Base-by-base conservation (phyloP, 2,888 invertebrate species). In the Pandemis cinnamomeana region DNA sequence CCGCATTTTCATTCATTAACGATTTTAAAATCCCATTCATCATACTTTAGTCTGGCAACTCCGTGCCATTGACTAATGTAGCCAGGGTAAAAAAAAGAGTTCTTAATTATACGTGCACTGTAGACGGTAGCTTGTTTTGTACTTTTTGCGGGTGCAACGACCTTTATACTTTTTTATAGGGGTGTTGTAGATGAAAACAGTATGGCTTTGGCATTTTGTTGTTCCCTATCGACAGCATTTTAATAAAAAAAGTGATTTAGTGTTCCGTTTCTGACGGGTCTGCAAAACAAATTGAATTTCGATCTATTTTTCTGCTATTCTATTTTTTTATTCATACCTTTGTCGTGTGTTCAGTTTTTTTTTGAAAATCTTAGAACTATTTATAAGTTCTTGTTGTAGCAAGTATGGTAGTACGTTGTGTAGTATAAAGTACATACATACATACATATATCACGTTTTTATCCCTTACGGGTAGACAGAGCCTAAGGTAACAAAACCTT, bases 41-140 rank as follows among this genome's bases (percentile, higher is more conserved):
- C 79, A 78, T 78, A 78, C 77, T 82, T 81, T 76, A 77, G 73
- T 64, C 62, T 71, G 75, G 75, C 71, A 76, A 77, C 74, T 61
- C n/a, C 62, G 64, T 71, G 67, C 62, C 61, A 70, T 68, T 58
- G 53, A 53, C 58, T 48, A 64, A 69, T 75, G 68, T 71, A 72
- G 76, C 77, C 76, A 78, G 77, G 71, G 75, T 77, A 76, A 75
- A 75, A 78, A 80, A 76, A 76, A 75, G 75, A 82, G 78, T 77
- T 77, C 80, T 83, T 82, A 82, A 83, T 84, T 83, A 80, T 78
- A 77, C 73, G 64, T 20, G 46, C 62, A 44, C 51, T 20, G 67
- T 77, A 77, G 77, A 76, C 78, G 79, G 79, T 80, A 73, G 80
- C 78, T 41, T 64, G 71, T 75, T 71, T 62, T 61, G 46, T 46